phyloP scores from a whole-genome alignment of 2,113 vertebrate genomes.

The Oreochromis aureus region DNA sequence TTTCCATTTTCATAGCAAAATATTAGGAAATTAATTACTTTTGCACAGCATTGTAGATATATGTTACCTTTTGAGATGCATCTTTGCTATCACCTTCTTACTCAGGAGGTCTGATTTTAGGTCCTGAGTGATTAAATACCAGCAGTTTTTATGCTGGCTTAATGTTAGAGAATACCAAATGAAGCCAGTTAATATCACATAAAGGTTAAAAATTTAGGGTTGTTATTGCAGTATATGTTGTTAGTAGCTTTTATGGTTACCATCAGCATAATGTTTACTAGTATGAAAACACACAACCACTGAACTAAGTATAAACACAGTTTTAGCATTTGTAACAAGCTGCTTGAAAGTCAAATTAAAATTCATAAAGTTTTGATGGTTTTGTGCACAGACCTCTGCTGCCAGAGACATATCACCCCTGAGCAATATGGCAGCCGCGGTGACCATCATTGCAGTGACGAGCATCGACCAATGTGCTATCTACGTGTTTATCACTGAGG shows the following conservation, averaged over 20 bases:
- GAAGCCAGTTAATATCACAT: background rate
- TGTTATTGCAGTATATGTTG: fast-evolving
- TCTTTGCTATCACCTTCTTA: background rate
- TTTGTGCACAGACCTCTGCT: background rate
- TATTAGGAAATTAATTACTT: background rate
- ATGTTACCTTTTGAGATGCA: fast-evolving
- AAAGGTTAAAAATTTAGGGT: background rate
- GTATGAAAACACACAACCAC: background rate
- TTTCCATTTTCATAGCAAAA: background rate
- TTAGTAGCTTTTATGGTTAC: background rate
- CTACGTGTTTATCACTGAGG: background rate
- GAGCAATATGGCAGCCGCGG: background rate
- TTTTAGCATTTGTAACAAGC: background rate
- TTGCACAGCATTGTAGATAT: fast-evolving
- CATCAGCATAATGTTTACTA: background rate
- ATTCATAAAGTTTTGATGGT: background rate
- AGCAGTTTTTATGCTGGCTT: background rate
- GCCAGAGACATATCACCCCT: background rate
- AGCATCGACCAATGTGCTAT: background rate
- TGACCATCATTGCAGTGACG: background rate
- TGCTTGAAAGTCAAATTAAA: background rate
- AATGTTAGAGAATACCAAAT: background rate
- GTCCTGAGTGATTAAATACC: background rate
- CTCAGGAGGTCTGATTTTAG: background rate
- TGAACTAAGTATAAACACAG: background rate